A percentile compares a stretch with the other conserved stretches of the same genome.
Conservation (phyloP, 2,888 invertebrate species). For the Spodoptera picta region DNA sequence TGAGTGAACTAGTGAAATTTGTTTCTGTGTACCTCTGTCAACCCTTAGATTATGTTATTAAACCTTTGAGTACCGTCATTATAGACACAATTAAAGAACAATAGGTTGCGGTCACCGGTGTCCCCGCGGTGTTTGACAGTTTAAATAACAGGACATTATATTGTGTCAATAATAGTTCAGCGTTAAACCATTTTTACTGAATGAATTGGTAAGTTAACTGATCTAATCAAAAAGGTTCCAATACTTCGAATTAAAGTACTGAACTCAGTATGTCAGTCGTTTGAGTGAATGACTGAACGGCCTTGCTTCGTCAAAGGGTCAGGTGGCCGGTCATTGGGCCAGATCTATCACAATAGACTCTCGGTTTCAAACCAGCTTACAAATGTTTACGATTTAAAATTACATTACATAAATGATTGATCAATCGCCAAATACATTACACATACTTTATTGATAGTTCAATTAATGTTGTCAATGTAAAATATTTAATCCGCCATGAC, state of each 20-base stretch:
- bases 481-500: conserved; percentile 29
- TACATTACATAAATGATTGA: conserved; percentile 14
- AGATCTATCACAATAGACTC: conserved; percentile 69
- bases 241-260: conserved; percentile 8
- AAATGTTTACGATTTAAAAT: conserved; percentile 18
- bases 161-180: no score
- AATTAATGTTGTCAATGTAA: conserved; percentile 11
- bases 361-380: conserved; percentile 69
- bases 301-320: conserved; percentile 78
- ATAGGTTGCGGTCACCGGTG: no score
- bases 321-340: conserved; percentile 79
- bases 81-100: no score
- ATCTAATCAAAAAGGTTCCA: conserved; percentile 4
- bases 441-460: conserved; percentile 2
- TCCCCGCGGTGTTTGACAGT: no score
- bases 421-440: conserved; percentile 6
- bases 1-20: no score
- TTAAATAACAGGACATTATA: no score
- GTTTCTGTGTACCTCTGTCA: no score
- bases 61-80: no score
- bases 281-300: conserved; percentile 65
- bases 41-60: no score
- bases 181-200: no score
- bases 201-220: neutral
- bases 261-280: conserved; percentile 21